Evolutionary conservation across 2,113 vertebrate species (phyloP).

Genomic region (Coptodon rendalli): DNA sequence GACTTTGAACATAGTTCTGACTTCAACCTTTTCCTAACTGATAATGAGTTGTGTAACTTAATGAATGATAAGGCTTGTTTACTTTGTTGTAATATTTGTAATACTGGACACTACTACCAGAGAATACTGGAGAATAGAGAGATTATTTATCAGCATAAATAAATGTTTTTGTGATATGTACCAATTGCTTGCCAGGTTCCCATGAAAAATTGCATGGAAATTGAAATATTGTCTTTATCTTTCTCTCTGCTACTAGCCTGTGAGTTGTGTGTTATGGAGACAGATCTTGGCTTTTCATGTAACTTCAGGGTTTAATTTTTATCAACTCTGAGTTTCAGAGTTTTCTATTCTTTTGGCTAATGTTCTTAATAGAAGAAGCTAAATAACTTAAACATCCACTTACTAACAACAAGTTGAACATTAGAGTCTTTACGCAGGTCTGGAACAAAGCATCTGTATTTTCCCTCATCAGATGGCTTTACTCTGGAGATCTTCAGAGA

Average conservation of each 20-base stretch:
- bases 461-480: fast-evolving
- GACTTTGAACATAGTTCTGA: neutral
- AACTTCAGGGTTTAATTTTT: fast-evolving
- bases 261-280: neutral
- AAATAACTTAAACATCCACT: neutral
- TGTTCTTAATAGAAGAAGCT: neutral
- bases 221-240: neutral
- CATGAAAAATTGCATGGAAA: fast-evolving
- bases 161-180: neutral
- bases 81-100: neutral
- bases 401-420: neutral
- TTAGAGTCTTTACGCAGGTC: neutral
- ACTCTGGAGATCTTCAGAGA: neutral
- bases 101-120: neutral
- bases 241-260: fast-evolving
- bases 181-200: neutral
- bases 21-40: neutral
- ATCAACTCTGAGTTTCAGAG: neutral
- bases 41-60: neutral
- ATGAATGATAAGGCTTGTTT: neutral
- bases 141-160: neutral
- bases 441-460: neutral
- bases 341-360: neutral
- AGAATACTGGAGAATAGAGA: fast-evolving
- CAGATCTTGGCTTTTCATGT: fast-evolving